Base-by-base conservation (phyloP, 2,888 invertebrate genomes). In the Nymphalis urticae region DNA sequence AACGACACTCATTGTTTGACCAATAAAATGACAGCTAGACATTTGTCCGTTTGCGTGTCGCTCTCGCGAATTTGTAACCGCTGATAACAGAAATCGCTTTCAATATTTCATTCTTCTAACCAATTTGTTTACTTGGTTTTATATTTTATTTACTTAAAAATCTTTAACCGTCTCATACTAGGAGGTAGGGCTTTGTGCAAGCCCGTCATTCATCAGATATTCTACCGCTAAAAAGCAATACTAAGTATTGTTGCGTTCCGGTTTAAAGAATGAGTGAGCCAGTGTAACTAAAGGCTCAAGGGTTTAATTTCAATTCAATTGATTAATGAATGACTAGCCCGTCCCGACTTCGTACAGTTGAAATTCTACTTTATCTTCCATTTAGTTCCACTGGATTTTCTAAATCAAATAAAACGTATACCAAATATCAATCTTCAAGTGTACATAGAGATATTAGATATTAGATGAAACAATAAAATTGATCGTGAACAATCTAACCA, bases 401-500 rank as follows among this genome's bases (percentile, higher is more conserved):
- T 32, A 8, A n/a, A 50, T 17, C 9, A 50, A 50, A 50, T 13
- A 58, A 32, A 32, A 9, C 5, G 58, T 58, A 19, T 58, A 42
- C 42, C 42, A 10, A 58, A 58, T 19, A 58, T 58, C 42, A 42
- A 42, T 36, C 48, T 68, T 17, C 60, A 72, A 80, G 77, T 85
- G 81, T 81, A 85, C 75, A 80, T 77, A 84, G 13, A 13, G 13
- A 58, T 19, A 42, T 42, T 81, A 83, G 82, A 81, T 82, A 72
- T 70, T 60, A 72, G 70, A 65, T 53, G 36, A 47, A 58, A 82
- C 85, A 78, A 88, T 87, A 85, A 85, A 88, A 88, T 87, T 87
- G 88, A 89, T 86, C 85, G 86, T 79, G 76, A 82, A 81, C 84
- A 85, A 85, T 81, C 84, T 76, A 79, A 68, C 79, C 85, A 83